Evolutionary conservation across 2,797 vertebrate species (phyloP), one percentile per base, ranked within the genome.

Genomic region (Chrysocyon brachyurus): DNA sequence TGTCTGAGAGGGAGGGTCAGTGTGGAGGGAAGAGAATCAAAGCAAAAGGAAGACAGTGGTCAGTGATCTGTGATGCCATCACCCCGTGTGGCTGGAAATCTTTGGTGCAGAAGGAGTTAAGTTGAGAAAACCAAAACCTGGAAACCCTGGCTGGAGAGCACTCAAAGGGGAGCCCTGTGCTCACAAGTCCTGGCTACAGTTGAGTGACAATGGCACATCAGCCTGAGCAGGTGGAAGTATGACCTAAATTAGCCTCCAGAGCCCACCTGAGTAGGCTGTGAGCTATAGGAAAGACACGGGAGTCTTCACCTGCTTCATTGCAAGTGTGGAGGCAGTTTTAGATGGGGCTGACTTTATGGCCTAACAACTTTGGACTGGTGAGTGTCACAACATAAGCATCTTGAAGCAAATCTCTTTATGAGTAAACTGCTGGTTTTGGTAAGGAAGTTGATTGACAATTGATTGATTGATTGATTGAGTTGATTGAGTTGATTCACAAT

Each of bases 61-160:
- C 19, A 16, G 4, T 52, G 8, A 56, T 52, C 31, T 17, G 19
- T 26, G 79, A 94, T 9, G 57, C 16, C 2, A 52, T 33, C 46
- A 33, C 21, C 28, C 14, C 6, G 3, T 54, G 36, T 52, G 77
- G 15, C 63, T 52, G 73, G 54, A 94, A 92, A 83, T 61, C 24
- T 83, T 75, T 31, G 66, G 64, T 57, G 17, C 36, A 11, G 14
- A 1, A 94, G 16, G 83, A 52, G 4, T 87, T 68, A 93, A 86
- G 28, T 28, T 36, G 59, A 95, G 31, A 66, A 96, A 92, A 73
- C 24, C 86, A 19, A 63, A 91, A 82, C 36, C 22, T 90, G 72
- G 86, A 94, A 77, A 57, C 19, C 6, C 15, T 83, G 28, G 33
- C 46, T 89, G 24, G 49, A 90, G 64, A 96, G 26, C 8, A 52